Conservation (phyloP, 1,140 invertebrate species). For the Thaumetopoea pityocampa region DNA sequence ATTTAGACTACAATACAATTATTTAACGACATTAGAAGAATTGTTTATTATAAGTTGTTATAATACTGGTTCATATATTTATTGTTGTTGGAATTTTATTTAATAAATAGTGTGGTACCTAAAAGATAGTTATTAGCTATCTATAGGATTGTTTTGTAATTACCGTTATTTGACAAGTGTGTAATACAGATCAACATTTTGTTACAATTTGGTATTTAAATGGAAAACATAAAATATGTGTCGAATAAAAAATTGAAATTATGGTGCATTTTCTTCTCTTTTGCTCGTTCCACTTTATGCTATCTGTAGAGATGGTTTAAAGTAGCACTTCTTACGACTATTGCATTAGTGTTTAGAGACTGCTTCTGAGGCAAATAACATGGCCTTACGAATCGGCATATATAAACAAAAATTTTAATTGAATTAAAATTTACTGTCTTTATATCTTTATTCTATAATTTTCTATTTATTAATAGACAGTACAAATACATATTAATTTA, state of each 20-base stretch:
- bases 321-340: too few relatives aligned
- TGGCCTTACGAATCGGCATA: too few relatives aligned
- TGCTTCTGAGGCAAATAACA: too few relatives aligned
- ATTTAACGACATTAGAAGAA: conserved; percentile 16
- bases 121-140: neutral
- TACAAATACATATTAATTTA: too few relatives aligned
- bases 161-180: neutral
- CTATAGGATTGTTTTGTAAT: too few relatives aligned
- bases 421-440: too few relatives aligned
- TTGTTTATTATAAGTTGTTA: conserved; percentile 17
- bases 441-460: too few relatives aligned
- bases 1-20: neutral
- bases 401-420: too few relatives aligned
- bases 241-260: conserved; percentile 67
- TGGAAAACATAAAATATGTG: conserved; percentile 68
- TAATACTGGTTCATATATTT: conserved; percentile 10
- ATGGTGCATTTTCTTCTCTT: conserved; percentile 3
- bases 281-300: too few relatives aligned
- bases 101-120: conserved; percentile 6
- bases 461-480: too few relatives aligned
- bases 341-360: too few relatives aligned
- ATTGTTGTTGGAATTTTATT: conserved; percentile 11
- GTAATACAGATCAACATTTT: conserved; percentile 53
- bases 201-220: conserved; percentile 71
- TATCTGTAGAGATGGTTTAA: too few relatives aligned